A percentile compares a stretch with the other conserved stretches of the same genome.
Conservation (phyloP, 2,797 vertebrate species). For the Molossus alvarezi region DNA sequence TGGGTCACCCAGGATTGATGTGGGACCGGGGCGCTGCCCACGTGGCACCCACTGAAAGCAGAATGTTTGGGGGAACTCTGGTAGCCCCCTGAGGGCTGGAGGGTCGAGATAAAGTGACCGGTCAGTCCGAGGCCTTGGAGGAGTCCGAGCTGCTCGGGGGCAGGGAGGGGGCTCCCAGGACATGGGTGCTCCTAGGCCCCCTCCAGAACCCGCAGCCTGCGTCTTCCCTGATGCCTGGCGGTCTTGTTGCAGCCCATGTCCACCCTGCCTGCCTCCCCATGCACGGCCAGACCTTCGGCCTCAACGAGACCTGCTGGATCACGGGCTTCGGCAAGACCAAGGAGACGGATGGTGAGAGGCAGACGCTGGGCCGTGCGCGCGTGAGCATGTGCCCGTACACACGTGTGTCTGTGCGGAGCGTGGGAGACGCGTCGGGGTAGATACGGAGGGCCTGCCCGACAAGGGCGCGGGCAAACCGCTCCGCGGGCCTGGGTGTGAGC, state of each 20-base stretch:
- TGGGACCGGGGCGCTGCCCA: not conserved
- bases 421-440: not conserved
- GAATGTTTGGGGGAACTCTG: not conserved
- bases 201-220: not conserved
- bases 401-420: not conserved
- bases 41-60: not conserved
- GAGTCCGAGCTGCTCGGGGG: not conserved
- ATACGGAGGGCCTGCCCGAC: too few relatives aligned
- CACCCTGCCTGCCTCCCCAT: slow-evolving; percentile 95
- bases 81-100: not conserved
- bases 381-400: not conserved
- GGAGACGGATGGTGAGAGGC: slow-evolving; percentile 90
- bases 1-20: too few relatives aligned
- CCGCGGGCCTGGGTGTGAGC: not conserved
- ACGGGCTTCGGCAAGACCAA: slow-evolving; percentile 94
- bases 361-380: not conserved
- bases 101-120: not conserved
- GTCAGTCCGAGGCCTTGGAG: not conserved
- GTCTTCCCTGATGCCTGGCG: slow-evolving; percentile 32
- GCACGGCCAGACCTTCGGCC: slow-evolving; percentile 90
- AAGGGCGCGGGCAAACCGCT: not conserved
- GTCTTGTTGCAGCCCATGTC: slow-evolving; percentile 90
- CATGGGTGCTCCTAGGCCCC: too few relatives aligned
- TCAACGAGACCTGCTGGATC: slow-evolving; percentile 92
- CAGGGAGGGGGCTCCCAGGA: not conserved